Conservation (phyloP, 2,888 invertebrate species). For the Acleris sparsana region DNA sequence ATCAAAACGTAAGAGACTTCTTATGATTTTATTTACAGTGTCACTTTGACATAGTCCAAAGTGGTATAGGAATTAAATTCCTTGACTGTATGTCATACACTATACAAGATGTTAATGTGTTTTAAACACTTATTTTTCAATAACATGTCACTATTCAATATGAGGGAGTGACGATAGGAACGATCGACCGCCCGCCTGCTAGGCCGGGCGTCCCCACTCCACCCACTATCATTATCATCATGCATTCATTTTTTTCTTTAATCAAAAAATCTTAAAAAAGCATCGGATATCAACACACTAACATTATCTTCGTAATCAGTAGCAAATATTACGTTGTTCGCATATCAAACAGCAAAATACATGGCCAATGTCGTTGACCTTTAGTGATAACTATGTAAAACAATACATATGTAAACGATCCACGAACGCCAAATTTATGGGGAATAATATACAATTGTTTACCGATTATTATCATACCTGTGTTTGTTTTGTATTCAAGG, state of each 20-base stretch:
- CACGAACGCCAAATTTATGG: slow-evolving; percentile 20
- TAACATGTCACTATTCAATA: no score
- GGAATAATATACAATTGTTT: slow-evolving; percentile 16
- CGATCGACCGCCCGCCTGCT: no score
- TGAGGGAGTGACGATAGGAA: no score
- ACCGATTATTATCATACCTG: slow-evolving; percentile 24
- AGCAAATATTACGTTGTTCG: slow-evolving; percentile 3
- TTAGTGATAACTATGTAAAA: slow-evolving; percentile 18
- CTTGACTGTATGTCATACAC: no score
- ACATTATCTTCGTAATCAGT: background rate
- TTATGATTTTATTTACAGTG: no score
- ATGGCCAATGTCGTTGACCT: slow-evolving; percentile 17
- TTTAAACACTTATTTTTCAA: no score
- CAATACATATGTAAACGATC: slow-evolving; percentile 13
- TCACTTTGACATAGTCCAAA: no score
- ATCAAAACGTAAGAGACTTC: no score
- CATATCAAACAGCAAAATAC: slow-evolving; percentile 11
- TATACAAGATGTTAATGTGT: no score
- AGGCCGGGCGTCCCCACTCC: no score
- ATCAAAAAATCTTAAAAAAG: background rate
- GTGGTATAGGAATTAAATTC: no score
- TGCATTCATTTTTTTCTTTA: background rate
- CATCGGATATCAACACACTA: background rate
- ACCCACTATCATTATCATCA: no score
- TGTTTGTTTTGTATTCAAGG: slow-evolving; percentile 17